Evolutionary conservation across 2,113 vertebrate genomes (phyloP).

Genomic region (Trachemys scripta): DNA sequence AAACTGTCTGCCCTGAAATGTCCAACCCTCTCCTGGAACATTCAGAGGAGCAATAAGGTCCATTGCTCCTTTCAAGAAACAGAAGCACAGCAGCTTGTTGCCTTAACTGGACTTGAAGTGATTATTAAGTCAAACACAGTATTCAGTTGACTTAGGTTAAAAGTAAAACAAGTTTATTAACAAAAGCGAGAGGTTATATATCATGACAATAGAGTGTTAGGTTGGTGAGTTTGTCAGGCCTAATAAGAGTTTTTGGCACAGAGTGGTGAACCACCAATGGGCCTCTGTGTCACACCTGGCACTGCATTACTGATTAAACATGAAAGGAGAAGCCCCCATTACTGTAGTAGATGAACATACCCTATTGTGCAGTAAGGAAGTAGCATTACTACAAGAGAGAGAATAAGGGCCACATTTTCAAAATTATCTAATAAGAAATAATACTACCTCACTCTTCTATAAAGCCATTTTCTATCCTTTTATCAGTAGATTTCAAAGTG

Average conservation of each 20-base stretch:
- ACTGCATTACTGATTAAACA: background rate
- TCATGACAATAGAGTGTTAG: background rate
- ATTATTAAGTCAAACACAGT: no score
- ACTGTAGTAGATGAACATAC: background rate
- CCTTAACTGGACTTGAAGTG: no score
- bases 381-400: background rate
- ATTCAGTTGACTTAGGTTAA: no score
- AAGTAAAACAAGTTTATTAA: no score
- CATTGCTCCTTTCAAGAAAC: no score
- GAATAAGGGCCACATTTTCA: conserved; percentile 1
- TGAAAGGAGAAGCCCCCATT: background rate
- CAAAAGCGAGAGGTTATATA: background rate
- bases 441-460: background rate
- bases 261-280: background rate
- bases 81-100: no score
- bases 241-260: background rate
- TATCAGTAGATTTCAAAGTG: background rate
- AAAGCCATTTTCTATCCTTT: background rate
- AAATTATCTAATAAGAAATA: background rate
- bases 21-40: no score
- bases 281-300: background rate
- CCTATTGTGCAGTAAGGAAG: background rate
- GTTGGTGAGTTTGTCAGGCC: background rate
- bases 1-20: no score
- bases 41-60: no score